Percentiles rank a stretch among this genome's conserved stretches.
These are phyloP conservation scores for Spermophilus dauricus DNA, from an alignment of 2,113 vertebrate genomes.

Conservation along the genomic window DNA sequence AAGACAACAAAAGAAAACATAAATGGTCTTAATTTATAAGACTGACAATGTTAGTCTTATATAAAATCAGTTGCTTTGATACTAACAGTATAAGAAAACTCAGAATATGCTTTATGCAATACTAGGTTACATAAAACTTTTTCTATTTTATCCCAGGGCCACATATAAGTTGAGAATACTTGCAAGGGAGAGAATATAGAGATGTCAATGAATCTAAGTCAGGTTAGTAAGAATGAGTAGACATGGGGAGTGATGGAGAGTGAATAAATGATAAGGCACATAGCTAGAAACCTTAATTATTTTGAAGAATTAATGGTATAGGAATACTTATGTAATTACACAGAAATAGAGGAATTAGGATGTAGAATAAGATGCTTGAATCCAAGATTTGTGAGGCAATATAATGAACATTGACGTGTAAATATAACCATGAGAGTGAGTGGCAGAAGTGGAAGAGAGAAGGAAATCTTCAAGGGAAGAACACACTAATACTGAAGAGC, in stretches of 20 bases:
- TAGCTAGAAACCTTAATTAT: background rate
- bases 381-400: constrained; percentile 37
- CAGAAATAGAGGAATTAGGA: background rate
- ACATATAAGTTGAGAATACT: background rate
- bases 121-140: background rate
- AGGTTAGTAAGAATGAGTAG: background rate
- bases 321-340: background rate
- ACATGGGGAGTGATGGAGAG: background rate
- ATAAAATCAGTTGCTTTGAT: constrained; percentile 7
- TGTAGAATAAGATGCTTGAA: background rate
- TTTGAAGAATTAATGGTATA: constrained; percentile 45
- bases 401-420: background rate
- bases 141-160: background rate
- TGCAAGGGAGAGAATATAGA: background rate
- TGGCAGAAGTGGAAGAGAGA: background rate
- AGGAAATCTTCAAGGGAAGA: background rate
- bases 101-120: background rate
- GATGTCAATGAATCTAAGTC: background rate
- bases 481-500: background rate
- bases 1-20: constrained; percentile 25
- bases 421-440: background rate
- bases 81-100: background rate
- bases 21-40: background rate
- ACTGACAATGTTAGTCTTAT: background rate
- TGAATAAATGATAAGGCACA: background rate